Conservation (phyloP, 1,140 invertebrate genomes). For the Penaeus chinensis region DNA sequence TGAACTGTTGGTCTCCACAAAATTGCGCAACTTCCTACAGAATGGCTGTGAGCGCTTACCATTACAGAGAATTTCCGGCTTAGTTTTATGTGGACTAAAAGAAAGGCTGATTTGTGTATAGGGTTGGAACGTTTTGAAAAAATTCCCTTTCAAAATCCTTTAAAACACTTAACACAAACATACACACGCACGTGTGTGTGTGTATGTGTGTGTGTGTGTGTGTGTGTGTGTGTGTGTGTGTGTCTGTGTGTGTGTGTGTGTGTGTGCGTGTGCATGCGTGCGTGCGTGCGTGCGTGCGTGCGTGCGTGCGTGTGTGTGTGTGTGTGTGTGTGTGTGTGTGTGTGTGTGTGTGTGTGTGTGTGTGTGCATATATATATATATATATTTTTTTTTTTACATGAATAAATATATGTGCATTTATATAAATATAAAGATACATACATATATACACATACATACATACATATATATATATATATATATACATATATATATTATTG, state of each 20-base stretch:
- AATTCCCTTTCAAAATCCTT: too few relatives aligned
- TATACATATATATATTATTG: neutral
- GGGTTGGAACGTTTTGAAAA: too few relatives aligned
- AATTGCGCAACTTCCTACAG: too few relatives aligned
- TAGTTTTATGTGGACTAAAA: too few relatives aligned
- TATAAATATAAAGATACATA: conserved; percentile 10
- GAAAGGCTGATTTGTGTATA: too few relatives aligned
- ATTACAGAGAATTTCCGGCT: too few relatives aligned
- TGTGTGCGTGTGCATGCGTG: neutral
- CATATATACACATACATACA: neutral
- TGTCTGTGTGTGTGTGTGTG: neutral
- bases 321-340: neutral
- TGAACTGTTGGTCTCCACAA: too few relatives aligned
- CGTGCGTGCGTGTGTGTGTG: neutral
- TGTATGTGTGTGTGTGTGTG: neutral
- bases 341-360: neutral
- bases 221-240: neutral
- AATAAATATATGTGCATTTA: conserved; percentile 3
- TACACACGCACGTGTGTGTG: neutral
- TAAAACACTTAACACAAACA: too few relatives aligned
- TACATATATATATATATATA: neutral
- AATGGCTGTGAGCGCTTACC: too few relatives aligned
- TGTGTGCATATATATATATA: neutral
- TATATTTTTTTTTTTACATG: neutral
- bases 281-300: neutral